Evolutionary conservation across 1,140 invertebrate species (phyloP), one percentile per base, ranked within the genome.

Genomic region (Laodelphax striatellus): DNA sequence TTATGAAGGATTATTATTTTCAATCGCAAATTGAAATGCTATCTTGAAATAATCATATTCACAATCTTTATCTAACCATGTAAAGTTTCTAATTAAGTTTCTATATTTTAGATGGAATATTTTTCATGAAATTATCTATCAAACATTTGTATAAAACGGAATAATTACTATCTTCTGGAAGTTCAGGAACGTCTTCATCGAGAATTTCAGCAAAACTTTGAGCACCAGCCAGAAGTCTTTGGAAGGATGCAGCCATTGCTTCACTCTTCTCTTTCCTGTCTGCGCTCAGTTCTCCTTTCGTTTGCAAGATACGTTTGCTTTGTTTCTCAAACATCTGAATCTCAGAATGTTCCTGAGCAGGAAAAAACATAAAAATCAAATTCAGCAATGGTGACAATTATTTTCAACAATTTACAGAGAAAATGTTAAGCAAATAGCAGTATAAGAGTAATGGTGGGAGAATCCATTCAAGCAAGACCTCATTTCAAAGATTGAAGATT

Each of bases 281-380:
- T 16, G 61, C 42, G 14, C 65, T 66, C 11, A 69, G 55, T 60
- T 69, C 68, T 6, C 68, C 69, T 66, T 69, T 69, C 1, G 66
- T 62, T 62, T 66, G 65, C 17, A 70, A 57, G 34, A 68, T 63
- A 44, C 65, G 62, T 58, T 65, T 60, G 60, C 68, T 70, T 60
- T 70, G 67, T 55, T 64, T 58, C 61, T 70, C 68, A 61, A 66
- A 65, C 44, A 60, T 62, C 19, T 65, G 63, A 17, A 69, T 50
- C 46, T 70, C 67, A 22, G 55, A 31, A 61, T 69, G 65, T 60
- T 67, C 65, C 60, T 62, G 19, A 41, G 6, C 2, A 28, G 24
- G 6, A 6, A 28, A 28, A 38, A 60, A 53, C 5, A 44, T 2
- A 43, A 1, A 11, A 57, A 61, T 53, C 52, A 62, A 41, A 61